These are phyloP conservation scores for Smutsia gigantea DNA, from an alignment of 2,797 vertebrate species.

Conservation along the genomic window DNA sequence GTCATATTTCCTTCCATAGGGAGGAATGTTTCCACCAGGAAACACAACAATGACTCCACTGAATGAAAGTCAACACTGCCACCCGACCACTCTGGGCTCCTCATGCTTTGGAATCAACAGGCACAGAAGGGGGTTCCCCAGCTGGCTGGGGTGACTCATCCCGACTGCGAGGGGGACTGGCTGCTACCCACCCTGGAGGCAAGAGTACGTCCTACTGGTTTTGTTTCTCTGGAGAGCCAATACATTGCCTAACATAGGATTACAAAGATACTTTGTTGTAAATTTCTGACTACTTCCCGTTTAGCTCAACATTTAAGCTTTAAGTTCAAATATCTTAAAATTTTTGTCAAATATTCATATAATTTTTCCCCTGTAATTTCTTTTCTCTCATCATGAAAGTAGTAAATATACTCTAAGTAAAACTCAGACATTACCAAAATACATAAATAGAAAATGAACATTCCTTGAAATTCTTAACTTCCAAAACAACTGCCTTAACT, in stretches of 20 bases:
- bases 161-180: neutral
- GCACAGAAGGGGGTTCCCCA: neutral
- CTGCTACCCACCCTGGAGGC: neutral
- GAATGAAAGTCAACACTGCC: neutral
- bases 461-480: neutral
- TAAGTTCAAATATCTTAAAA: neutral
- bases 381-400: neutral
- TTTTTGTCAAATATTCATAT: neutral
- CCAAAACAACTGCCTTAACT: neutral
- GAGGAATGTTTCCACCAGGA: neutral
- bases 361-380: neutral
- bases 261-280: neutral
- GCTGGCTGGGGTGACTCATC: neutral
- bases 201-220: neutral
- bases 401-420: neutral
- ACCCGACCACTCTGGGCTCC: neutral
- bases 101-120: neutral
- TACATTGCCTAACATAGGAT: neutral
- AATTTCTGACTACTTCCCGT: neutral
- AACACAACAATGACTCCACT: neutral
- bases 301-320: neutral
- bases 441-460: neutral
- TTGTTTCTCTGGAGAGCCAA: neutral
- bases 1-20: neutral
- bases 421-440: neutral